Percentiles rank a stretch among this genome's conserved stretches.
These are phyloP conservation scores for Tautogolabrus adspersus DNA, from an alignment of 2,113 vertebrate genomes.

Conservation along the genomic window DNA sequence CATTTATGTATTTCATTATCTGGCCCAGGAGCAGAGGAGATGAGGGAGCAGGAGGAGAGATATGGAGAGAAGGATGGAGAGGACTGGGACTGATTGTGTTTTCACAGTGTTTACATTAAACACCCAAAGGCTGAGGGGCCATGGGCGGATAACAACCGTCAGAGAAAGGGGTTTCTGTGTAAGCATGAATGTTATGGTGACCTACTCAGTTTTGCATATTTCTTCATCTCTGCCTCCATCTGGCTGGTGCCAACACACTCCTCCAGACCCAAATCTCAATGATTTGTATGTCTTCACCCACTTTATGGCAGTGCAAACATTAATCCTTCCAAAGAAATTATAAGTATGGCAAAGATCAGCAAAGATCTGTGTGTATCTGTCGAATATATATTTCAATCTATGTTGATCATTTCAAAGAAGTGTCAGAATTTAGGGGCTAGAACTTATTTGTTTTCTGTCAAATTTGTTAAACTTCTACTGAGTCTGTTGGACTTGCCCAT, in stretches of 20 bases:
- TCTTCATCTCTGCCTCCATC: conserved; percentile 1
- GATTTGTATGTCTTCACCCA: neutral
- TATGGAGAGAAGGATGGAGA: conserved; percentile 47
- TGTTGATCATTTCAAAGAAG: too few species aligned
- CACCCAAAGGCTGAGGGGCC: conserved; percentile 40
- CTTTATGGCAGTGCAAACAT: neutral
- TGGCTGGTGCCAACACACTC: neutral
- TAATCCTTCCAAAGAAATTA: neutral
- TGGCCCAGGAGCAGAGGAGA: conserved; percentile 42
- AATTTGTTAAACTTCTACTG: too few species aligned
- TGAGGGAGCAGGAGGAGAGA: conserved; percentile 28
- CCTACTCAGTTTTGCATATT: conserved; percentile 5
- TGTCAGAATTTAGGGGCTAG: too few species aligned
- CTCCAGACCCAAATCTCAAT: neutral
- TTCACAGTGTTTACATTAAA: conserved; percentile 72
- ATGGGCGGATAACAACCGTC: conserved; percentile 45
- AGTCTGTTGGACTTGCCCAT: too few species aligned
- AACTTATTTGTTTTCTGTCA: too few species aligned
- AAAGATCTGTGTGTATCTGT: neutral
- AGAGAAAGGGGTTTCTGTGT: neutral
- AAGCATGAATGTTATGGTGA: neutral
- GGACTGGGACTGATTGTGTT: conserved; percentile 59
- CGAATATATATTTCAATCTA: too few species aligned
- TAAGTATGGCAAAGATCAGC: neutral
- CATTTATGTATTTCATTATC: conserved; percentile 79